Conservation (phyloP, 2,113 vertebrate species). For the Apeltes quadracus region DNA sequence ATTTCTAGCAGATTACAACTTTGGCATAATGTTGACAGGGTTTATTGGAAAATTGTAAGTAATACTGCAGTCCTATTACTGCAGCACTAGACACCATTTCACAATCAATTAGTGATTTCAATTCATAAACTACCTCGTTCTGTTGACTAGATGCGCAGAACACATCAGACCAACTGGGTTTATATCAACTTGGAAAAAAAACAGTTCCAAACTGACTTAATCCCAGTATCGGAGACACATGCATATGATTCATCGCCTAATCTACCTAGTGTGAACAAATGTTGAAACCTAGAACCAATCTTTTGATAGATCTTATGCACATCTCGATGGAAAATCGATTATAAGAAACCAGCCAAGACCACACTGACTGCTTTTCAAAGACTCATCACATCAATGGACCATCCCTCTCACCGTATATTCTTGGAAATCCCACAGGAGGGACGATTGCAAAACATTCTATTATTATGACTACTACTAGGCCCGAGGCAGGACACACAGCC, state of each 20-base stretch:
- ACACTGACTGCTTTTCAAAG: constrained; percentile 70
- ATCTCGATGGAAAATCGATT: constrained; percentile 28
- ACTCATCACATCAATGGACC: constrained; percentile 60
- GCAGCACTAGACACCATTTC: constrained; percentile 22
- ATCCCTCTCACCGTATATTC: constrained; percentile 42
- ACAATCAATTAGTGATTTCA: constrained; percentile 43
- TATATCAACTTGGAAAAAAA: constrained; percentile 11
- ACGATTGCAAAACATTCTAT: constrained; percentile 56
- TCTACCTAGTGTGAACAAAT: neutral
- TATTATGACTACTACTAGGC: constrained; percentile 62
- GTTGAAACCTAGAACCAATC: constrained; percentile 12
- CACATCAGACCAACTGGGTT: constrained; percentile 33
- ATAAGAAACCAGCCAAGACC: constrained; percentile 53
- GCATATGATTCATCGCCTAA: constrained; percentile 3
- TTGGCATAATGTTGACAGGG: constrained; percentile 27
- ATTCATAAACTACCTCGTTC: constrained; percentile 27
- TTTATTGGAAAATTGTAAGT: constrained; percentile 38
- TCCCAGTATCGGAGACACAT: constrained; percentile 5
- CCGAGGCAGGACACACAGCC: constrained; percentile 62
- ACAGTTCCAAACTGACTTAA: constrained; percentile 11
- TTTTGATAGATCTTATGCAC: constrained; percentile 13
- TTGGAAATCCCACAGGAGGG: constrained; percentile 75
- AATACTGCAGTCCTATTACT: constrained; percentile 19
- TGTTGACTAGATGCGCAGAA: constrained; percentile 15
- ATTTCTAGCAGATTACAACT: constrained; percentile 15